phyloP scores from a whole-genome alignment of 2,888 invertebrate genomes.

The Sminthurides aquaticus region DNA sequence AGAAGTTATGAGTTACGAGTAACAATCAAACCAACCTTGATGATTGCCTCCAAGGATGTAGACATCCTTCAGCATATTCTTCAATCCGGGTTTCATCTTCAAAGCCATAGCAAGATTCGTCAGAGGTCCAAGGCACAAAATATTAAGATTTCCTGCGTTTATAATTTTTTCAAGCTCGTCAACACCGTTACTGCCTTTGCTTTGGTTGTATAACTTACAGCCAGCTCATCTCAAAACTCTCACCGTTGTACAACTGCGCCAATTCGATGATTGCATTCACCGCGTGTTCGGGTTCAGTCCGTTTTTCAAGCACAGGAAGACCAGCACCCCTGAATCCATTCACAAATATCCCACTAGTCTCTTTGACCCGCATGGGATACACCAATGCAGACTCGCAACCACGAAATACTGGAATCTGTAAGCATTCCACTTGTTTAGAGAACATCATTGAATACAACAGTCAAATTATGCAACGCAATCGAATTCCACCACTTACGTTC shows the following conservation, averaged over 20 bases:
- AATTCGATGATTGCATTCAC: conserved; percentile 42
- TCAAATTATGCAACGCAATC: too few species aligned
- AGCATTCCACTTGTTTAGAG: too few species aligned
- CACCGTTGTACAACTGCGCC: conserved; percentile 41
- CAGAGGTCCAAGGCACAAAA: conserved; percentile 59
- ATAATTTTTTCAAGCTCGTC: background rate
- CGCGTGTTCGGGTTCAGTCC: conserved; percentile 44
- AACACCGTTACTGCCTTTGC: too few species aligned
- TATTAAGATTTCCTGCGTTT: conserved; percentile 43
- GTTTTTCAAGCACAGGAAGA: conserved; percentile 31
- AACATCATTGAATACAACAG: too few species aligned
- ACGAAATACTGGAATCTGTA: conserved; percentile 58
- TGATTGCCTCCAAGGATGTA: conserved; percentile 40
- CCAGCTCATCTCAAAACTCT: too few species aligned
- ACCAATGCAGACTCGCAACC: conserved; percentile 47
- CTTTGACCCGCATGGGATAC: conserved; percentile 45
- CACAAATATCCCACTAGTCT: conserved; percentile 14
- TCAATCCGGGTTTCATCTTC: conserved; percentile 55
- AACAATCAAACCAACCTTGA: too few species aligned
- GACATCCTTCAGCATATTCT: conserved; percentile 28
- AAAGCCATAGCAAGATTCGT: conserved; percentile 72
- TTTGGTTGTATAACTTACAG: too few species aligned
- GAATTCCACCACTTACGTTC: background rate
- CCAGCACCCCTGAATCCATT: conserved; percentile 46
- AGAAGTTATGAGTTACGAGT: too few species aligned